Evolutionary conservation across 2,888 invertebrate species (phyloP).

Genomic region (Pollenia griseotomentosa): DNA sequence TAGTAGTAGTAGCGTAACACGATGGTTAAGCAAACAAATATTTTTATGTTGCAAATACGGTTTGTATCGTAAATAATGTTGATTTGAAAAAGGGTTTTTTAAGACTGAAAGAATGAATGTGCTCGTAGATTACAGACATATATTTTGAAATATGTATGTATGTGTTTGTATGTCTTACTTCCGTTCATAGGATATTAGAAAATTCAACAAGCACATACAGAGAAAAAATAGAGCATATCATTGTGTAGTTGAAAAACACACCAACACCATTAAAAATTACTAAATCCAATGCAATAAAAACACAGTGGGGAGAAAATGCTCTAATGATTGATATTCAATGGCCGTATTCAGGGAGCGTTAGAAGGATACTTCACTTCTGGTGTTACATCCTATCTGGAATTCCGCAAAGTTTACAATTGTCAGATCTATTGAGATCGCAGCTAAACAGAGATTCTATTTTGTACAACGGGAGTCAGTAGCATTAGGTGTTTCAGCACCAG

Average conservation of each 20-base stretch:
- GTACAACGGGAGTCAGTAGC: too few relatives aligned
- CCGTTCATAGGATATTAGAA: constrained; percentile 67
- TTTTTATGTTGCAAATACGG: constrained; percentile 38
- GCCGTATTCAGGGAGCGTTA: too few relatives aligned
- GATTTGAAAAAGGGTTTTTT: constrained; percentile 26
- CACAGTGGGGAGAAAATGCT: constrained; percentile 22
- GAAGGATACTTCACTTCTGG: too few relatives aligned
- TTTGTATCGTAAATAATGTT: constrained; percentile 58
- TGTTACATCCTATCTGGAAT: too few relatives aligned
- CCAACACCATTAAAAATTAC: constrained; percentile 47
- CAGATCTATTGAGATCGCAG: too few relatives aligned
- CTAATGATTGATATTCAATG: too few relatives aligned
- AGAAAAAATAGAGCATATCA: constrained; percentile 48
- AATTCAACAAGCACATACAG: constrained; percentile 64
- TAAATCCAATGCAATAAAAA: constrained; percentile 51
- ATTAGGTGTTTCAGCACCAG: too few relatives aligned
- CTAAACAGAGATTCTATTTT: too few relatives aligned
- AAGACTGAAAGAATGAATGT: constrained; percentile 14
- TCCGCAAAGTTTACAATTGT: too few relatives aligned
- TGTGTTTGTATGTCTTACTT: constrained; percentile 9
- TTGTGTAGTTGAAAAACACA: constrained; percentile 31
- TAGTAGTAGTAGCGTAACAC: background rate
- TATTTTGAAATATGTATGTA: background rate
- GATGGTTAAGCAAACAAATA: constrained; percentile 56
- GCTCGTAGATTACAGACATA: background rate